Conservation (phyloP, 2,888 invertebrate genomes). For the Empis stercorea region DNA sequence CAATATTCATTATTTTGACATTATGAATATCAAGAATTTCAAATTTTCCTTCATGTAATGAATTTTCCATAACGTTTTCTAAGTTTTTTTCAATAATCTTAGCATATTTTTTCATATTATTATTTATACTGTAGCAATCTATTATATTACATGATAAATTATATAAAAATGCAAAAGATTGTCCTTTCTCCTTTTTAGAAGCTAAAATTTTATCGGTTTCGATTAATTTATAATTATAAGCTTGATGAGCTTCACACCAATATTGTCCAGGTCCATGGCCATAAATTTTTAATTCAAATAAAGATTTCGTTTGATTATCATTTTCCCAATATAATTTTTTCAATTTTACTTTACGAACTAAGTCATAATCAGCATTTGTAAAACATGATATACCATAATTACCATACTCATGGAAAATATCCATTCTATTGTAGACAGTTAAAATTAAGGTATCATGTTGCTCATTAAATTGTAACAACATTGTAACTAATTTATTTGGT, state of each 20-base stretch:
- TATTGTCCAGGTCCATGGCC: constrained; percentile 45
- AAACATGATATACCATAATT: constrained; percentile 46
- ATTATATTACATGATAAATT: constrained; percentile 12
- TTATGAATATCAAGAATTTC: constrained; percentile 27
- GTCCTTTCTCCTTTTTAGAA: constrained; percentile 25
- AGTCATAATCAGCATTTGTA: constrained; percentile 42
- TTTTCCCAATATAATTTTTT: constrained; percentile 30
- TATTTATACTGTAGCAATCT: constrained; percentile 5
- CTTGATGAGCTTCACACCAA: constrained; percentile 49
- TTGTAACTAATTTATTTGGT: constrained; percentile 4
- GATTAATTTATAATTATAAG: constrained; percentile 38
- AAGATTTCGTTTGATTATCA: constrained; percentile 19
- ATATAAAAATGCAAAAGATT: constrained; percentile 26
- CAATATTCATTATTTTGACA: constrained; percentile 42
- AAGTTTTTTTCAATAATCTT: constrained; percentile 10
- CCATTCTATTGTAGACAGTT: constrained; percentile 43
- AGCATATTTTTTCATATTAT: constrained; percentile 8
- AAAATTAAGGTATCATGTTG: constrained; percentile 30
- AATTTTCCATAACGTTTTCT: constrained; percentile 11
- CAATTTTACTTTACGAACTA: constrained; percentile 38
- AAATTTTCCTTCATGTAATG: constrained; percentile 10
- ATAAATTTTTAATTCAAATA: constrained; percentile 41
- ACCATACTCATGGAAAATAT: constrained; percentile 38
- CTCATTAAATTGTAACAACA: constrained; percentile 11
- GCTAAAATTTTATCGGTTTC: constrained; percentile 41